A percentile compares a stretch with the other conserved stretches of the same genome.
These are phyloP conservation scores for Babyrousa celebensis DNA, from an alignment of 2,797 vertebrate genomes.

Conservation along the genomic window DNA sequence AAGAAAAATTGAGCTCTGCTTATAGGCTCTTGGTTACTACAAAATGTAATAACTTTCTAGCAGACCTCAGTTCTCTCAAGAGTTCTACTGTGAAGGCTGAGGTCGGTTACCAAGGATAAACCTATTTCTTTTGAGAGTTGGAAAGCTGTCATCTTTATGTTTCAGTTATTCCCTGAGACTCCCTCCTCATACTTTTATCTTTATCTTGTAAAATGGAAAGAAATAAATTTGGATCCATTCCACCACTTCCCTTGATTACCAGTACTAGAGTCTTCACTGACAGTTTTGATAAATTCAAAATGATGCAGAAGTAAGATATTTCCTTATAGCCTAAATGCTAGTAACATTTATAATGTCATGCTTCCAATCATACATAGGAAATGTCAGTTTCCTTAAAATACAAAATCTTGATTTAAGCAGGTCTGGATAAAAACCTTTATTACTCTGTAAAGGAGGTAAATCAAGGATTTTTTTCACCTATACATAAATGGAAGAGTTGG, in stretches of 20 bases:
- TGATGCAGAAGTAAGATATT: slow-evolving; percentile 62
- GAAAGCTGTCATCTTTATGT: slow-evolving; percentile 56
- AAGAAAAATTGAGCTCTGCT: slow-evolving; percentile 29
- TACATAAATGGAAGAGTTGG: neutral
- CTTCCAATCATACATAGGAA: slow-evolving; percentile 38
- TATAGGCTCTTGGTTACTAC: slow-evolving; percentile 47
- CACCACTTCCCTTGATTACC: slow-evolving; percentile 65
- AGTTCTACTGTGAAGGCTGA: neutral
- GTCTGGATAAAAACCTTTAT: slow-evolving; percentile 29
- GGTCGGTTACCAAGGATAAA: slow-evolving; percentile 29
- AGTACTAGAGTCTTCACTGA: slow-evolving; percentile 53
- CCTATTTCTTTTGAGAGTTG: slow-evolving; percentile 29
- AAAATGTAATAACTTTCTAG: slow-evolving; percentile 62
- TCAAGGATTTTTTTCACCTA: slow-evolving; percentile 44
- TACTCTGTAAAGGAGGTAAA: slow-evolving; percentile 3
- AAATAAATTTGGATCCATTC: slow-evolving; percentile 57
- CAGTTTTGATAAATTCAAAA: slow-evolving; percentile 75
- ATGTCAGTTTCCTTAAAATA: slow-evolving; percentile 75
- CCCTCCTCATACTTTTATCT: slow-evolving; percentile 46
- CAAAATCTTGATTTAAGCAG: slow-evolving; percentile 73
- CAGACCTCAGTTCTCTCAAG: neutral
- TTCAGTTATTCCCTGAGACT: slow-evolving; percentile 71
- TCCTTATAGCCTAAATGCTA: slow-evolving; percentile 52
- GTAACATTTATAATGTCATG: slow-evolving; percentile 64
- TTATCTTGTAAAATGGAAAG: slow-evolving; percentile 76